Conservation (phyloP, 2,888 invertebrate species). For the Trypoxylon attenuatum region DNA sequence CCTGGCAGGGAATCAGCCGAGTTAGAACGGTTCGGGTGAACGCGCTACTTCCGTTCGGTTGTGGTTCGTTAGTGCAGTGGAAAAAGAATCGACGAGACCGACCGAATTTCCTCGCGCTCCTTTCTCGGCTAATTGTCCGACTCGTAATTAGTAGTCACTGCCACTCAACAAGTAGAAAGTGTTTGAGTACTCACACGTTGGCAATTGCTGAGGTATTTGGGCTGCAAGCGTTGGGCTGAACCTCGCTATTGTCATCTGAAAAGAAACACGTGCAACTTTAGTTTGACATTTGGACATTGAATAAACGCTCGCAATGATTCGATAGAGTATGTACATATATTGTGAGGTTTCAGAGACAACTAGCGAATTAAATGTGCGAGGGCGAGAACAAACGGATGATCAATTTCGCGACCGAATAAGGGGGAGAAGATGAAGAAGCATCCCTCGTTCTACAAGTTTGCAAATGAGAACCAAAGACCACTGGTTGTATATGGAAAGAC, state of each 20-base stretch:
- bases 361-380: conserved; percentile 5
- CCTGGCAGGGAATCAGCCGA: neutral
- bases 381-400: conserved; percentile 6
- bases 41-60: neutral
- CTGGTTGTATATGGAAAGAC: conserved; percentile 2
- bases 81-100: neutral
- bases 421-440: neutral
- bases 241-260: conserved; percentile 69
- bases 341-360: too few species aligned
- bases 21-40: too few species aligned
- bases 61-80: neutral
- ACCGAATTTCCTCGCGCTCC: conserved; percentile 5
- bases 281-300: too few species aligned
- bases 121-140: conserved; percentile 32
- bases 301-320: too few species aligned
- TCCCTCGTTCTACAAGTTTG: conserved; percentile 20
- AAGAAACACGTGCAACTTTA: conserved; percentile 34
- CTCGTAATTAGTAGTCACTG: conserved; percentile 42
- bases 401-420: conserved; percentile 28
- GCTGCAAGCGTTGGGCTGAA: conserved; percentile 66
- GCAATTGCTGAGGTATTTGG: conserved; percentile 67
- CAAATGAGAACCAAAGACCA: conserved; percentile 32
- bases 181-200: conserved; percentile 67
- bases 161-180: conserved; percentile 52
- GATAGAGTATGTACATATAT: too few species aligned